Base-by-base conservation (phyloP, 2,113 vertebrate genomes). In the Antennarius striatus region DNA sequence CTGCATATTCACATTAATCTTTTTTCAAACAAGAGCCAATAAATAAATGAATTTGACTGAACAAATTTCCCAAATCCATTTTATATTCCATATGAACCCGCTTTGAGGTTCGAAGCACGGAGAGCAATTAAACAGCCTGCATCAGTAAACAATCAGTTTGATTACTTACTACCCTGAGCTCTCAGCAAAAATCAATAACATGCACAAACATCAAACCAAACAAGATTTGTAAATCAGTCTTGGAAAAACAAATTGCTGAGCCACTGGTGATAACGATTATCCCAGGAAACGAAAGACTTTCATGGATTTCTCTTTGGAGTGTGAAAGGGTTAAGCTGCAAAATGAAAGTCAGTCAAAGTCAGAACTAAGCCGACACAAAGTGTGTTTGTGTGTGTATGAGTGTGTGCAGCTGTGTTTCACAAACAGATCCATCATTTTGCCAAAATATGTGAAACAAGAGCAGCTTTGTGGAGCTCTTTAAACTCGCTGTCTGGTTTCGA, bases 181-280 rank as follows among this genome's bases (percentile, higher is more conserved):
- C 76, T 87, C 78, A 69, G 84, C 22, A 73, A 75, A 82, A 91
- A 90, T 90, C 90, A 86, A 91, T 91, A 89, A 91, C 81, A 86
- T 58, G 77, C 70, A 82, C 87, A 91, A 90, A 91, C 80, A 89
- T 86, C 82, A 76, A 74, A 86, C 78, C 74, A 88, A 87, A 90
- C 77, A 86, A 30, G 72, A 86, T 84, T 86, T 76, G 65, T 48
- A 82, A 89, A 86, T 71, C 68, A 51, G 73, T 73, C 54, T 58
- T 69, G 65, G 81, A 81, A 83, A 86, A 89, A 85, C 59, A 75
- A 82, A 82, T 62, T 17, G 68, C 45, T 52, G 29, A 72, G 70
- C 56, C 53, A 66, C 32, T 54, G 50, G 42, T 60, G 64, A 81
- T 81, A 74, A 65, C 40, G 78, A 77, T 77, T 56, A 71, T 65